Conservation (phyloP, 2,113 vertebrate species). For the Ascaphus truei region DNA sequence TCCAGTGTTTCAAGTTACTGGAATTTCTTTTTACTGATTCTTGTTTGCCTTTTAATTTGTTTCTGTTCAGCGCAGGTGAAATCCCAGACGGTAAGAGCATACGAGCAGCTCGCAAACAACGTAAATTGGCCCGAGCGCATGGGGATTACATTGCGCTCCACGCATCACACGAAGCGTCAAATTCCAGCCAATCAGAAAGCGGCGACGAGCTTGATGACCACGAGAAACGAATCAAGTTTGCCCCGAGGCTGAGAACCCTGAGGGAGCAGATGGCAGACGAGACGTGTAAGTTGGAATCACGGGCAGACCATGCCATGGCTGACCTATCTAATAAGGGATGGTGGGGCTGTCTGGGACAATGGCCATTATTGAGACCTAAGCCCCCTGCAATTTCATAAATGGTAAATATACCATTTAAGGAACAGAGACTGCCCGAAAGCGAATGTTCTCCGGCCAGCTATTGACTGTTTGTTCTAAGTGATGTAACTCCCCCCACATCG, state of each 20-base stretch:
- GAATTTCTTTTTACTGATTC: neutral
- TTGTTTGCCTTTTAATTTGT: neutral
- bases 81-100: constrained; percentile 64
- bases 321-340: no score
- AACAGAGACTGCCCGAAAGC: no score
- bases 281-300: constrained; percentile 70
- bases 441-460: no score
- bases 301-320: no score
- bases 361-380: no score
- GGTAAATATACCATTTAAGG: no score
- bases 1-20: no score
- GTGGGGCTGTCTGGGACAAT: no score
- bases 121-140: constrained; percentile 56
- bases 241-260: constrained; percentile 67
- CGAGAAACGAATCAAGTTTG: constrained; percentile 70
- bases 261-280: constrained; percentile 77
- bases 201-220: constrained; percentile 75
- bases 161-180: constrained; percentile 35
- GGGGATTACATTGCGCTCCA: constrained; percentile 75
- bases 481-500: no score
- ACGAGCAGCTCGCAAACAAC: constrained; percentile 64
- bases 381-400: no score
- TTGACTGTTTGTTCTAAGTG: no score
- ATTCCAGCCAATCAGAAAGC: constrained; percentile 48
- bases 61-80: constrained; percentile 51